Evolutionary conservation across 2,888 invertebrate species (phyloP).

Genomic region (Platycheirus albimanus): DNA sequence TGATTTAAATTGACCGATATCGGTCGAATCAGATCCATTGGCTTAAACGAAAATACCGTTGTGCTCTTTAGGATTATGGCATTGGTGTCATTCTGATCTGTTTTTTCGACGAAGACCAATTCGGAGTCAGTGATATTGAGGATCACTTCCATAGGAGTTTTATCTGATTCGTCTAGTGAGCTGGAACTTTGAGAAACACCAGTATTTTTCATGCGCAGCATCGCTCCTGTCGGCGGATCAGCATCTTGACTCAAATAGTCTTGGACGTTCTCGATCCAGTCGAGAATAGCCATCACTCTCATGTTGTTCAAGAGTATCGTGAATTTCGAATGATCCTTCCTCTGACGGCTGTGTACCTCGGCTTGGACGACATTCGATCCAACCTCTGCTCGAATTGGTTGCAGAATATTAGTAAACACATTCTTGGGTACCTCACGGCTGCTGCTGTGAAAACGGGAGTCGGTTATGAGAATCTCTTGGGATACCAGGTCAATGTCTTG

Average conservation of each 20-base stretch:
- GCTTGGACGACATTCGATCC: slow-evolving; percentile 86
- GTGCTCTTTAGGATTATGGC: slow-evolving; percentile 97
- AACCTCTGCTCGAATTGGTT: slow-evolving; percentile 86
- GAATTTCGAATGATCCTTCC: slow-evolving; percentile 88
- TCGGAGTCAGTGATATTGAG: slow-evolving; percentile 98
- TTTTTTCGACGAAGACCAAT: slow-evolving; percentile 95
- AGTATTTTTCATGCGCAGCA: slow-evolving; percentile 38
- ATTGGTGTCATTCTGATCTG: slow-evolving; percentile 93
- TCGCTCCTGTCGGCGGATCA: slow-evolving; percentile 80
- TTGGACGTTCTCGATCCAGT: slow-evolving; percentile 94
- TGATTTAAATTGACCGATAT: slow-evolving; percentile 94
- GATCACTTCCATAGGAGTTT: slow-evolving; percentile 87
- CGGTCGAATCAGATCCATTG: slow-evolving; percentile 87
- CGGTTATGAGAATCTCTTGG: slow-evolving; percentile 85
- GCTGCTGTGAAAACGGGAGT: slow-evolving; percentile 76
- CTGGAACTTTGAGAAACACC: slow-evolving; percentile 51
- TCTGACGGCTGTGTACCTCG: slow-evolving; percentile 89
- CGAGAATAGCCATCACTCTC: slow-evolving; percentile 95
- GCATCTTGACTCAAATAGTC: slow-evolving; percentile 88
- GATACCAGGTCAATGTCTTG: slow-evolving; percentile 97
- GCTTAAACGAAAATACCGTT: slow-evolving; percentile 92
- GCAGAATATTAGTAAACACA: slow-evolving; percentile 94
- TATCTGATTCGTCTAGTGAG: slow-evolving; percentile 59
- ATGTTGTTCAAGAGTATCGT: slow-evolving; percentile 96
- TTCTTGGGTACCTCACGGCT: slow-evolving; percentile 84